phyloP scores from a whole-genome alignment of 2,113 vertebrate species.

The Rhea pennata region DNA sequence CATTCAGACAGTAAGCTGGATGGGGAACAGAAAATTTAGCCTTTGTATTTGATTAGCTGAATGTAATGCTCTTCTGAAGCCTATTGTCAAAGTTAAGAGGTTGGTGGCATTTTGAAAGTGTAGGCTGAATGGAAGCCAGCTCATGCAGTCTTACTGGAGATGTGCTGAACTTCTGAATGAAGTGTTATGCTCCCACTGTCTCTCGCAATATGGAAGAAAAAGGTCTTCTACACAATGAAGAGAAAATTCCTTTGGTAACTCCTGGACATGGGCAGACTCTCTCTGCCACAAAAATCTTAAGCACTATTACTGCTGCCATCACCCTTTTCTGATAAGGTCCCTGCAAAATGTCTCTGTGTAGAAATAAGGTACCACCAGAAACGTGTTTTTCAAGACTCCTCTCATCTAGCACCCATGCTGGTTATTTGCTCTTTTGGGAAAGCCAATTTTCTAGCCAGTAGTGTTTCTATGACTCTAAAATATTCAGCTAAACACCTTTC shows the following conservation, averaged over 20 bases:
- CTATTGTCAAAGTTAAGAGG: background rate
- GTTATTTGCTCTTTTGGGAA: background rate
- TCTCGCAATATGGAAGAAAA: background rate
- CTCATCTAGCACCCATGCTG: background rate
- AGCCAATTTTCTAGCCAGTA: background rate
- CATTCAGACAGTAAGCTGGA: background rate
- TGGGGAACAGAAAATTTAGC: background rate
- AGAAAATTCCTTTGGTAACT: background rate
- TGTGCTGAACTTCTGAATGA: background rate
- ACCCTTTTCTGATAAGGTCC: background rate
- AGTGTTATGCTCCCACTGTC: background rate
- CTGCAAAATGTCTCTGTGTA: background rate
- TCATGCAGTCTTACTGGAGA: background rate
- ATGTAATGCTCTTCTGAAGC: background rate
- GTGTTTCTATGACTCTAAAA: background rate
- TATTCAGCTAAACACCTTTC: fast-evolving
- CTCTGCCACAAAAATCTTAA: background rate
- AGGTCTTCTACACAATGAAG: background rate
- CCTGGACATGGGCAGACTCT: background rate
- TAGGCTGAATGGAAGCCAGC: background rate
- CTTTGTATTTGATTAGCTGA: background rate
- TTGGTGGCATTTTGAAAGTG: background rate
- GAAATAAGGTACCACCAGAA: background rate
- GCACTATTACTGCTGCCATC: background rate
- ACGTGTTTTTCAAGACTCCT: background rate